Base-by-base conservation (phyloP, 2,113 vertebrate species). In the Neolamprologus ventralis region DNA sequence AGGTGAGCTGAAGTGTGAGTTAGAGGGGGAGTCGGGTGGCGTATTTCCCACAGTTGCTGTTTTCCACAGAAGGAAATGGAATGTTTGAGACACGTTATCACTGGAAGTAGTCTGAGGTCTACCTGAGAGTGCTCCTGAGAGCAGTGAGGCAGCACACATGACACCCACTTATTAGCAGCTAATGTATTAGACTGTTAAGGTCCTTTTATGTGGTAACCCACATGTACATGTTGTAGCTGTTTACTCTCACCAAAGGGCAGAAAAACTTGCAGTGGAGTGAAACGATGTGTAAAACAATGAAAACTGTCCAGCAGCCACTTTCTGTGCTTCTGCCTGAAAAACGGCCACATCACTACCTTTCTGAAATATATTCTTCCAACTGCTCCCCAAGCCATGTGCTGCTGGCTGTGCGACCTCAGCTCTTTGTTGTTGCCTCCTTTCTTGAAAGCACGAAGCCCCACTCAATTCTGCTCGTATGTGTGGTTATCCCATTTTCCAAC, bases 371-470 rank as follows among this genome's bases (percentile, higher is more conserved):
- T 0, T 65, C 19, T 37, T 37, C 60, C 10, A 65, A 8, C 60
- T 65, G 60, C 33, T 37, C 6, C 60, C 60, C 10, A 65, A n/a
- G 33, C 60, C 33, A 13, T n/a, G 60, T 37, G 33, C 10, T 65
- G 19, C 33, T 65, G 33, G 60, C 58, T 63, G 17, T 35, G 58
- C 9, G 9, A 35, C 58, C 31, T 63, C 31, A n/a, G 58, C 60
- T 37, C 60, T 37, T 21, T 65, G 60, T 65, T 37, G 60, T 13
- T 65, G 33, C 33, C 10, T 1, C 10, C 17, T 0, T 0, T 37
- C 60, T 37, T 0, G 60, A 65, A 13, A 37, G 60, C 33, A 65
- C 60, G 0, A 0, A 65, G 10, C 33, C 17, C n/a, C n/a, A n/a
- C n/a, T n/a, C 31, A n/a, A 13, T 21, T 65, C 60, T 21, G 10